phyloP scores from a whole-genome alignment of 64 coral and sea anemone species.

The Anthopleura sola region DNA sequence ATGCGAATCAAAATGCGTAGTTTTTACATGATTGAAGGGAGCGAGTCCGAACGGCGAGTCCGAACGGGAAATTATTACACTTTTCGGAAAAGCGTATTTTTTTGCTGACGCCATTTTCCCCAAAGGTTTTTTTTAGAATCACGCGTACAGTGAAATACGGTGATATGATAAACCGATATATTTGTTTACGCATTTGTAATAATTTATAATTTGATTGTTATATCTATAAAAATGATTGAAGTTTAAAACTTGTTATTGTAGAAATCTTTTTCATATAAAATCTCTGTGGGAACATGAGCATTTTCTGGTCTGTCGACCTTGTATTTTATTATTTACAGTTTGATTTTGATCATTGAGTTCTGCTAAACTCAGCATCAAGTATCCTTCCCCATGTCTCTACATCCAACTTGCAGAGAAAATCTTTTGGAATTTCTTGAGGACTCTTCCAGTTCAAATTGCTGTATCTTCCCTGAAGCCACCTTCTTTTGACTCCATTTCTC shows the following conservation, averaged over 20 bases:
- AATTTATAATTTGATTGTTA: neutral
- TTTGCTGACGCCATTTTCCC: too few relatives aligned
- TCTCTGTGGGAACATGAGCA: neutral
- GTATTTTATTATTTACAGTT: neutral
- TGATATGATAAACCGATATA: too few relatives aligned
- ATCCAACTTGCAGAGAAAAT: constrained; percentile 55
- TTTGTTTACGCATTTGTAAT: neutral
- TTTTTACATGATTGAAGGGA: too few relatives aligned
- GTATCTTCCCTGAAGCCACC: constrained; percentile 73
- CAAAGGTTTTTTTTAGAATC: too few relatives aligned
- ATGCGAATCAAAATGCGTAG: too few relatives aligned
- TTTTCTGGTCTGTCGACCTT: neutral
- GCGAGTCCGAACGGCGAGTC: too few relatives aligned
- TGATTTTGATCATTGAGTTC: constrained; percentile 8
- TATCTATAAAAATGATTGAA: neutral
- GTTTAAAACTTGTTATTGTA: neutral
- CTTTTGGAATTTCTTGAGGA: constrained; percentile 52
- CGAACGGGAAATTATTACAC: too few relatives aligned
- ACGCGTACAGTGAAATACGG: too few relatives aligned
- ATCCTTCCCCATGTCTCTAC: constrained; percentile 81
- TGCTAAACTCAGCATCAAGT: constrained; percentile 66
- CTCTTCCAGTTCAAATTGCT: constrained; percentile 50
- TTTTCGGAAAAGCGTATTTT: too few relatives aligned
- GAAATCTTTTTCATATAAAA: neutral
- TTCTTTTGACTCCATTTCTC: constrained; percentile 52